Conservation (phyloP, 2,113 vertebrate species). For the Ciconia boyciana region DNA sequence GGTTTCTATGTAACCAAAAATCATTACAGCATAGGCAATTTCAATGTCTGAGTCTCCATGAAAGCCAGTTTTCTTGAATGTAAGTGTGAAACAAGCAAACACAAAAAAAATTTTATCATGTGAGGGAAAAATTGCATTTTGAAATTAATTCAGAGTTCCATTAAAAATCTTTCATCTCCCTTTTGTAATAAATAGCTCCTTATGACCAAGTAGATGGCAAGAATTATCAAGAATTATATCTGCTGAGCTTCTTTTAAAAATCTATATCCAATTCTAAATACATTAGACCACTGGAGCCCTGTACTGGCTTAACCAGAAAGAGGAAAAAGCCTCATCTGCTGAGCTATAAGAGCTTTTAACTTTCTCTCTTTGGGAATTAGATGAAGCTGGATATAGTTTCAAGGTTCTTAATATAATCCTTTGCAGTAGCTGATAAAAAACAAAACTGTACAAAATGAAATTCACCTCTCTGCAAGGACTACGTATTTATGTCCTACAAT, state of each 20-base stretch:
- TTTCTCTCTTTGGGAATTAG: background rate
- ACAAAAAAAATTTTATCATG: background rate
- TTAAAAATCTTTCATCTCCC: slow-evolving; percentile 10
- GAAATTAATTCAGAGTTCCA: slow-evolving; percentile 24
- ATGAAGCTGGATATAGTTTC: background rate
- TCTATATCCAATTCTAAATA: slow-evolving; percentile 42
- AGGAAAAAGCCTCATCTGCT: background rate
- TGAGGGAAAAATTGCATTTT: background rate
- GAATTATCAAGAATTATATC: slow-evolving; percentile 15
- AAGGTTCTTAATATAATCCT: background rate
- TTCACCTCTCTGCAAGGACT: background rate
- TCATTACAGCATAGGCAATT: background rate
- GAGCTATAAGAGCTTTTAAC: background rate
- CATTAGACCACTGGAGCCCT: background rate
- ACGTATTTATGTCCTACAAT: background rate
- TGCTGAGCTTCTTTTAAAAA: slow-evolving; percentile 23
- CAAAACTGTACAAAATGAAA: background rate
- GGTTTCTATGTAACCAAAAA: slow-evolving; percentile 3
- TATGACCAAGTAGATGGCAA: background rate
- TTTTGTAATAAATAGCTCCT: slow-evolving; percentile 5
- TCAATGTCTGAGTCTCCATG: background rate
- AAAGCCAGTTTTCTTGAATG: background rate
- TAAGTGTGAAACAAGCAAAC: background rate
- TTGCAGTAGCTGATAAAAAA: background rate
- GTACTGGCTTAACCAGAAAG: background rate